These are phyloP conservation scores for Calliphora vomitoria DNA, from an alignment of 2,888 invertebrate genomes.

Conservation along the genomic window DNA sequence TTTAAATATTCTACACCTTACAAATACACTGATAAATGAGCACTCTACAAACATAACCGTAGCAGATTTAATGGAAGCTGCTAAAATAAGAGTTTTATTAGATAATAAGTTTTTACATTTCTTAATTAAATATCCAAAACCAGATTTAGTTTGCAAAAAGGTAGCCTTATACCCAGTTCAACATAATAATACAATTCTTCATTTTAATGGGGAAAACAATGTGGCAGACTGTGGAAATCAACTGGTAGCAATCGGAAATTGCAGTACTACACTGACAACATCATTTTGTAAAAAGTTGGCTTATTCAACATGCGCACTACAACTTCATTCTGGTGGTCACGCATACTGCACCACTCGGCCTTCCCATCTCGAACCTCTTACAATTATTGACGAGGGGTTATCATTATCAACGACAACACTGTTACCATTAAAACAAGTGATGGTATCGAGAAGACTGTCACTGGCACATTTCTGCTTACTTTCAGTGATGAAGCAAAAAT, in stretches of 20 bases:
- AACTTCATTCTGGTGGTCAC: slow-evolving; percentile 66
- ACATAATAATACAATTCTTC: slow-evolving; percentile 64
- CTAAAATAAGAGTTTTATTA: slow-evolving; percentile 64
- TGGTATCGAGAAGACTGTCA: slow-evolving; percentile 37
- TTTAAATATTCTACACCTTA: too few relatives aligned
- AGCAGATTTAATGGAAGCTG: slow-evolving; percentile 68
- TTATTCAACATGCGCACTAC: slow-evolving; percentile 63
- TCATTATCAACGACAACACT: slow-evolving; percentile 63
- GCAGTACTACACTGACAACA: slow-evolving; percentile 61
- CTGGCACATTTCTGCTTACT: slow-evolving; percentile 63
- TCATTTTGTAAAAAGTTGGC: slow-evolving; percentile 66
- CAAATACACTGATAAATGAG: slow-evolving; percentile 63
- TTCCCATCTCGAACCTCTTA: slow-evolving; percentile 60
- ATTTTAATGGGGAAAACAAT: slow-evolving; percentile 59
- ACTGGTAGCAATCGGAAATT: slow-evolving; percentile 59
- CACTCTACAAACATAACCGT: slow-evolving; percentile 56
- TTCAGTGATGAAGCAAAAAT: slow-evolving; percentile 48
- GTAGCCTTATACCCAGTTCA: slow-evolving; percentile 60
- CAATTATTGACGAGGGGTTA: slow-evolving; percentile 56
- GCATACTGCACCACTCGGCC: slow-evolving; percentile 63
- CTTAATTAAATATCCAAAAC: slow-evolving; percentile 56
- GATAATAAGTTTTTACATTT: slow-evolving; percentile 66
- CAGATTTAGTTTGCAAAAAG: slow-evolving; percentile 69
- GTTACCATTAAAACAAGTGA: slow-evolving; percentile 47
- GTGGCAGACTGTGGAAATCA: slow-evolving; percentile 66